These are phyloP conservation scores for Oedothorax gibbosus DNA, from an alignment of 1,140 invertebrate genomes.

Conservation along the genomic window DNA sequence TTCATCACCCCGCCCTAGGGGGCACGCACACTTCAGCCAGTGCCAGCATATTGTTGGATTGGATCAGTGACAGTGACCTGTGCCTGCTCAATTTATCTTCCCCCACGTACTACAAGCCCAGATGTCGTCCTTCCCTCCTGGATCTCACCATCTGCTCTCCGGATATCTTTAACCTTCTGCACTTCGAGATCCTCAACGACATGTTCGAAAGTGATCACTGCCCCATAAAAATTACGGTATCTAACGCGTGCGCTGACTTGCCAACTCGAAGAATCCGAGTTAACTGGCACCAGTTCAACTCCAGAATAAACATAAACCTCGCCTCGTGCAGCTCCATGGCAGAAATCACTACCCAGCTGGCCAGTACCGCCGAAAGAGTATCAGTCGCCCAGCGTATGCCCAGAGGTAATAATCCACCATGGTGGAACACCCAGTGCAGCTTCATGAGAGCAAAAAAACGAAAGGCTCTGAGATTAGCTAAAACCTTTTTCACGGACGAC, in stretches of 20 bases:
- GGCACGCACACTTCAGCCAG: neutral
- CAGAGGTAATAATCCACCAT: neutral
- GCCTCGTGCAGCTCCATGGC: neutral
- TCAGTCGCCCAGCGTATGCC: neutral
- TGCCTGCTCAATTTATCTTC: neutral
- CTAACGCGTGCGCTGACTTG: neutral
- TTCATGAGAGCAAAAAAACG: neutral
- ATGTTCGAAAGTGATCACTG: neutral
- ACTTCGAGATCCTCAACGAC: neutral
- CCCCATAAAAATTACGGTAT: neutral
- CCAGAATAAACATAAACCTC: neutral
- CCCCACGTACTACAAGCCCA: neutral
- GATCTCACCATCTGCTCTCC: neutral
- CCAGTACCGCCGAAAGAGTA: too few relatives aligned
- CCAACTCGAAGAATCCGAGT: neutral
- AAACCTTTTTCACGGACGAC: neutral
- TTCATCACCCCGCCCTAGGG: neutral
- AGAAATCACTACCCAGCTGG: neutral
- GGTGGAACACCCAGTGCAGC: neutral
- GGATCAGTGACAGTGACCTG: neutral
- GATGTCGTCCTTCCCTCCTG: neutral
- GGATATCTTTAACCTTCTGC: neutral
- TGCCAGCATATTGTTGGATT: neutral
- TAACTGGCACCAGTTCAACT: neutral
- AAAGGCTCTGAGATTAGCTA: neutral